Base-by-base conservation (phyloP, 2,888 invertebrate species). In the Xanthia icteritia region DNA sequence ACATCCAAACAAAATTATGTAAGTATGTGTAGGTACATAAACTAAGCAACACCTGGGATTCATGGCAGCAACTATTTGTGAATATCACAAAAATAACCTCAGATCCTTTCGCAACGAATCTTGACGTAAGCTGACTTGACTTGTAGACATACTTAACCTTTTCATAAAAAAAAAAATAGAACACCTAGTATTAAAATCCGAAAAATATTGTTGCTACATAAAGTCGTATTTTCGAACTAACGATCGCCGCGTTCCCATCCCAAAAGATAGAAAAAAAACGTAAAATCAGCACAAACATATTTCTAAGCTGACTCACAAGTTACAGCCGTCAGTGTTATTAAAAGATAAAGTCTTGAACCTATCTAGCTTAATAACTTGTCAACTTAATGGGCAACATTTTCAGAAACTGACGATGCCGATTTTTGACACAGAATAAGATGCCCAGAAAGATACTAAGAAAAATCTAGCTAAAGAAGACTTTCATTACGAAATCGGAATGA, bases 331-430 rank as follows among this genome's bases (percentile, higher is more conserved):
- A 79, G 61, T 82, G 66, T 74, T 77, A 82, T 82, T 85, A 81
- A 76, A 76, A 86, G 86, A 88, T 86, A 87, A 89, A 85, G 82
- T 81, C 81, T 76, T 74, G 73, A 82, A 87, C 84, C 85, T 87
- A 87, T 89, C 89, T 89, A 86, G 90, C 88, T 89, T 90, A 92
- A 89, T 93, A 93, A 93, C 90, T 93, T 91, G 83, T 83, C 76
- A 68, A 68, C 74, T 81, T 82, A 78, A 79, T 76, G 66, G 58
- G n/a, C 75, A 68, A 56, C 71, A 74, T 85, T 81, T 63, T 86
- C 66, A 77, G 77, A 54, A 75, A 64, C 70, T 71, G 48, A 82
- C 85, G 70, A 45, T 27, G 72, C 65, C 31, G 51, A 76, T 70
- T 69, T 73, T 63, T 69, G 61, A 69, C 67, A 61, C 15, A 42